Conservation (phyloP, 2,113 vertebrate species). For the Ursus arctos region DNA sequence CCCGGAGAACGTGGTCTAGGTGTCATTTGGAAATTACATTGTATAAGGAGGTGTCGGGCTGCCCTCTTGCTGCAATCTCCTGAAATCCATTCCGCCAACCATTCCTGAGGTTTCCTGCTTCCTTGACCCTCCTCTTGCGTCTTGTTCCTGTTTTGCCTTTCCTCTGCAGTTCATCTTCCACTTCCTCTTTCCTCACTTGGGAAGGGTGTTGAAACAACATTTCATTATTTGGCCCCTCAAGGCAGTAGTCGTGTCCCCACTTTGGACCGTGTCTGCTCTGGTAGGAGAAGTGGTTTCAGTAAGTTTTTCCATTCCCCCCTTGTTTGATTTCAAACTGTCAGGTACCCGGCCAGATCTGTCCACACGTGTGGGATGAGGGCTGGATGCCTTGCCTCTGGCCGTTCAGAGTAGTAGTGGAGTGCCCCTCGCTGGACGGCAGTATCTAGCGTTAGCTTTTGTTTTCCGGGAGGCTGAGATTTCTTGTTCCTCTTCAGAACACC, state of each 20-base stretch:
- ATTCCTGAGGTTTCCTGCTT: not conserved
- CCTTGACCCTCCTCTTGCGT: not conserved
- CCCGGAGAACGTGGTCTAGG: not conserved
- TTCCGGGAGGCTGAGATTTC: not conserved
- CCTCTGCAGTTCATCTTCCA: not conserved
- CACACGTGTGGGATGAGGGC: not conserved
- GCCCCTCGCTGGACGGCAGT: not conserved
- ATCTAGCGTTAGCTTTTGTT: not conserved
- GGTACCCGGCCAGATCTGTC: not conserved
- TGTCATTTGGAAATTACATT: not conserved
- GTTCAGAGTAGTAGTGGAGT: not conserved
- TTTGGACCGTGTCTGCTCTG: not conserved
- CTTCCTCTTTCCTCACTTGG: slow-evolving; percentile 7
- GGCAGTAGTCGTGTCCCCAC: not conserved
- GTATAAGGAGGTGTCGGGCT: not conserved
- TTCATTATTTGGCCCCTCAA: slow-evolving; percentile 8
- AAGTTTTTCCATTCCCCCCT: slow-evolving; percentile 48
- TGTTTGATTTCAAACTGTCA: not conserved
- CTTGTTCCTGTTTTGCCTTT: not conserved
- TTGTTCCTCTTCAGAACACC: not conserved
- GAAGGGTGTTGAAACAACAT: not conserved
- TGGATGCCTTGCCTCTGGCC: not conserved
- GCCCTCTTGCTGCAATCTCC: not conserved
- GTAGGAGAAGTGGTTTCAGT: not conserved
- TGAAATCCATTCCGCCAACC: not conserved